Evolutionary conservation across 2,113 vertebrate genomes (phyloP), one percentile per base, ranked within the genome.

Genomic region (Shinisaurus crocodilurus): DNA sequence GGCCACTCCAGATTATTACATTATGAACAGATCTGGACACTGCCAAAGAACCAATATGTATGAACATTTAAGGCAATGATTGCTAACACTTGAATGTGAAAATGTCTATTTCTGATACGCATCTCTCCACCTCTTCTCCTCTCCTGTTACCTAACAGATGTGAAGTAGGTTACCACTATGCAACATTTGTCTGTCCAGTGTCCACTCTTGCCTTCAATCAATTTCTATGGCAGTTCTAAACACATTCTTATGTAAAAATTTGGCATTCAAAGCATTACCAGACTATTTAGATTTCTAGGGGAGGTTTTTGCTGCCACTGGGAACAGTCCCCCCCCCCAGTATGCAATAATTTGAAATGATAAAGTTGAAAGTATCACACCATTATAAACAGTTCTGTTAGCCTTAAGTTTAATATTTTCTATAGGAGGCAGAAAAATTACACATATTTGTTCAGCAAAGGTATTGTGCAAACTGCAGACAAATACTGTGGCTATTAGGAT

Each of bases 181-280:
- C 93, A 94, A 94, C 90, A 60, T 94, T 95, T 88, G 88, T 94
- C 93, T 95, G 90, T 85, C 95, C 94, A 93, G 92, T 95, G 90
- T 86, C 94, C 94, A 93, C 93, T 94, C 93, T 95, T 94, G 88
- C 93, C 93, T 94, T 95, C 94, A 92, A 93, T 91, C 93, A 94
- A 94, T 94, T 95, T 95, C 95, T 95, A 92, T 92, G 93, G 95
- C 90, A 90, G 92, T 96, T 96, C 91, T 96, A 93, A 95, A 96
- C 86, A 85, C 89, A 25, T 95, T 93, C 86, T 87, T 94, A 96
- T 95, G 94, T 93, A 93, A 92, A 91, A 37, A 86, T 54, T 84
- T 92, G 92, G 94, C 20, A 91, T 92, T 93, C 89, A 92, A 92
- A 95, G 88, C 90, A 92, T 92, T 94, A 89, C 92, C 92, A 0